A percentile compares a stretch with the other conserved stretches of the same genome.
phyloP scores from a whole-genome alignment of 1,140 invertebrate species.

The Diorhabda sublineata region DNA sequence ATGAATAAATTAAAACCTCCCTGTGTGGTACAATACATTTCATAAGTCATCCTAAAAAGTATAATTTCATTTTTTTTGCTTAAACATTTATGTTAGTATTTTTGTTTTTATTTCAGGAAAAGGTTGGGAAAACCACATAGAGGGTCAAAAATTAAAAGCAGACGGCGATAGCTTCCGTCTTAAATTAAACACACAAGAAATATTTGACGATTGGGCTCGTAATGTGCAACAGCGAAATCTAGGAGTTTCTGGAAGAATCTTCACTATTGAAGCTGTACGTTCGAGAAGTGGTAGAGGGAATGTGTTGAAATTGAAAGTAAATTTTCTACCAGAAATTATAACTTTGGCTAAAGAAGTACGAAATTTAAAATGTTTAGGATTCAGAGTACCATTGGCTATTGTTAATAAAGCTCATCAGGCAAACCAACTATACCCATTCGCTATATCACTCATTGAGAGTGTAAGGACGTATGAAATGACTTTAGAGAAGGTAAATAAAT shows the following conservation, averaged over 20 bases:
- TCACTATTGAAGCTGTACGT: slow-evolving; percentile 85
- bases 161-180: slow-evolving; percentile 96
- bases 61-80: no score
- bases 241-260: slow-evolving; percentile 90
- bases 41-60: no score
- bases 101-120: slow-evolving; percentile 59
- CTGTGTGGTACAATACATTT: no score
- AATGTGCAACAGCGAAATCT: slow-evolving; percentile 93
- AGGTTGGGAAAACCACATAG: slow-evolving; percentile 99
- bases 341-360: slow-evolving; percentile 97
- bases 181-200: slow-evolving; percentile 92
- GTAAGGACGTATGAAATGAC: slow-evolving; percentile 95
- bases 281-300: slow-evolving; percentile 81
- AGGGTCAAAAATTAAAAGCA: slow-evolving; percentile 96
- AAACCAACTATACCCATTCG: slow-evolving; percentile 97
- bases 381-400: slow-evolving; percentile 94
- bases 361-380: slow-evolving; percentile 94
- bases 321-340: slow-evolving; percentile 98
- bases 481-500: slow-evolving; percentile 82
- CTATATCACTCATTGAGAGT: slow-evolving; percentile 97
- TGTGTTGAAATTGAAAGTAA: slow-evolving; percentile 89
- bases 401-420: slow-evolving; percentile 99
- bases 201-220: slow-evolving; percentile 96
- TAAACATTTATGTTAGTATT: background rate
- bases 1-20: no score